A percentile compares a stretch with the other conserved stretches of the same genome.
These are phyloP conservation scores for Dicranocentrus wangi DNA, from an alignment of 2,888 invertebrate genomes.

Conservation along the genomic window DNA sequence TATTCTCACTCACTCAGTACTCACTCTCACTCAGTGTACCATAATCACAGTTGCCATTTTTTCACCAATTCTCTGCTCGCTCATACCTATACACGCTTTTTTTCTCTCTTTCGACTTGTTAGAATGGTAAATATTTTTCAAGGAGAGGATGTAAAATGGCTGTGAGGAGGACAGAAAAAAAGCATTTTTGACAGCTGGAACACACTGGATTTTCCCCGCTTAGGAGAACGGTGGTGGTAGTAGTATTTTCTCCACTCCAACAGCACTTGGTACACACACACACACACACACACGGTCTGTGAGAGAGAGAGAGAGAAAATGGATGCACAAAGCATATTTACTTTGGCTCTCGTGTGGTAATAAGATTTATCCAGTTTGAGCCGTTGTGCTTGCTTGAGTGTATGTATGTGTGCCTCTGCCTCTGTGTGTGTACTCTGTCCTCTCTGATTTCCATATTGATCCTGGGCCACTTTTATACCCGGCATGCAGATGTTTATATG, in stretches of 20 bases:
- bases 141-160: neutral
- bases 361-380: conserved; percentile 33
- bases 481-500: conserved; percentile 22
- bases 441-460: conserved; percentile 32
- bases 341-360: conserved; percentile 15
- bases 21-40: too few relatives aligned
- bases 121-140: conserved; percentile 11
- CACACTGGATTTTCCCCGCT: conserved; percentile 14
- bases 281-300: too few relatives aligned
- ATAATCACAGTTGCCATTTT: neutral
- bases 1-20: too few relatives aligned
- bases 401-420: too few relatives aligned
- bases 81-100: neutral
- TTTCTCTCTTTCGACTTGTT: neutral
- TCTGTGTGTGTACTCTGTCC: too few relatives aligned
- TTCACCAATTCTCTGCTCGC: neutral
- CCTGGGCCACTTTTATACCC: neutral
- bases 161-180: neutral
- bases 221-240: too few relatives aligned
- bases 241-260: too few relatives aligned
- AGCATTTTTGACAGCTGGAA: conserved; percentile 6
- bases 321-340: conserved; percentile 7
- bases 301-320: neutral
- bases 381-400: neutral
- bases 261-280: too few relatives aligned